phyloP scores from a whole-genome alignment of 2,113 vertebrate genomes.

The Vulpes ferrilata region DNA sequence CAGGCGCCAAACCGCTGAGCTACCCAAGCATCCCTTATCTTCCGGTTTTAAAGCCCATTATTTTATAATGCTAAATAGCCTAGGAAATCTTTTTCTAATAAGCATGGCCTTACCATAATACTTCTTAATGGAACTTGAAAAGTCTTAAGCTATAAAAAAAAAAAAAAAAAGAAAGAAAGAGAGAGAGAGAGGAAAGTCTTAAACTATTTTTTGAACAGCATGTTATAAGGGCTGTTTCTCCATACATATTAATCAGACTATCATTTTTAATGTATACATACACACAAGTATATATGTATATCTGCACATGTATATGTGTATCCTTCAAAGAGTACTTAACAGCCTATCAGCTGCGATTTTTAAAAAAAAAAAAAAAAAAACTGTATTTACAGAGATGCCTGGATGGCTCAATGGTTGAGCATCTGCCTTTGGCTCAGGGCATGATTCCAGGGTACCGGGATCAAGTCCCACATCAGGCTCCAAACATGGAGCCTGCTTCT shows the following conservation, averaged over 20 bases:
- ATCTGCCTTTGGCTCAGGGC: background rate
- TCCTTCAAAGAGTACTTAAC: background rate
- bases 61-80: constrained; percentile 6
- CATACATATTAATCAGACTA: background rate
- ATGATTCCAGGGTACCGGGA: background rate
- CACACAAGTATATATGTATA: too few relatives aligned
- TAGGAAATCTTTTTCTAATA: constrained; percentile 4
- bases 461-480: too few relatives aligned
- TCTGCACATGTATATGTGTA: background rate
- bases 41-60: constrained; percentile 7
- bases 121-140: background rate
- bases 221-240: background rate
- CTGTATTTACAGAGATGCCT: background rate
- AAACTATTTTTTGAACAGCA: background rate
- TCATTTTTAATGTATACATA: background rate
- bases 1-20: too few relatives aligned
- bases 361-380: too few relatives aligned
- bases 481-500: background rate
- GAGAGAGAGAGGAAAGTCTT: too few relatives aligned
- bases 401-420: background rate
- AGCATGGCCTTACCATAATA: background rate
- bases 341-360: too few relatives aligned
- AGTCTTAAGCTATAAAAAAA: background rate
- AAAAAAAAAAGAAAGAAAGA: too few relatives aligned
- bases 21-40: too few relatives aligned